Percentiles rank a stretch among this genome's conserved stretches.
Evolutionary conservation across 2,113 vertebrate species (phyloP).

Genomic region (Furnarius figulus): DNA sequence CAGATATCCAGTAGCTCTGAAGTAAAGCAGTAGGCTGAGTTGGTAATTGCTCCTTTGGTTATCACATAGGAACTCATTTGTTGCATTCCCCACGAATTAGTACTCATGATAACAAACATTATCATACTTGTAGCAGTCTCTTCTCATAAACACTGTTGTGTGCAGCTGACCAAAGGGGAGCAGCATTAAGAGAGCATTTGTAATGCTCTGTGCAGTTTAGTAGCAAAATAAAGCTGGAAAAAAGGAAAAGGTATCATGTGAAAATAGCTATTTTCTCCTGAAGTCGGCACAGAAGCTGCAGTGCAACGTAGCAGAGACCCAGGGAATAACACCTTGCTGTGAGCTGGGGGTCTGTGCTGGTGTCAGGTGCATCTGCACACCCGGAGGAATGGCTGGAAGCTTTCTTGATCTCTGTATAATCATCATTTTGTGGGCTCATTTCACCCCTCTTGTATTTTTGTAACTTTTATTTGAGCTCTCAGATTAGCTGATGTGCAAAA

Average conservation of each 20-base stretch:
- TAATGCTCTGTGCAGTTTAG: background rate
- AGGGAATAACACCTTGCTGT: rapidly evolving
- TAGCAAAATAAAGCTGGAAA: background rate
- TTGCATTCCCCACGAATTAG: background rate
- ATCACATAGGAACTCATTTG: background rate
- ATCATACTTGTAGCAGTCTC: no score
- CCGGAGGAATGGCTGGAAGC: background rate
- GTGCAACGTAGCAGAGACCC: background rate
- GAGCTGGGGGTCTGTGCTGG: background rate
- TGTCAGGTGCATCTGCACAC: background rate
- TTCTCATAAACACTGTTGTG: background rate
- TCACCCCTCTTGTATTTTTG: background rate
- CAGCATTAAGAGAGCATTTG: background rate
- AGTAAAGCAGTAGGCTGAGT: background rate
- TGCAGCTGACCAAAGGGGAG: background rate
- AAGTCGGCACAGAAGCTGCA: background rate
- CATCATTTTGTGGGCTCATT: rapidly evolving
- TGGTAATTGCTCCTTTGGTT: background rate
- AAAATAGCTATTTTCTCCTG: background rate
- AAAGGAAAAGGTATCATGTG: background rate
- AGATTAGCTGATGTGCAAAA: background rate
- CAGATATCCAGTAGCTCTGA: background rate
- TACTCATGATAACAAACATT: rapidly evolving
- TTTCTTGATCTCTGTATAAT: no score
- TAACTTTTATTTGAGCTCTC: background rate